These are phyloP conservation scores for Cryptomyrus ogoouensis DNA, from an alignment of 2,113 vertebrate species.

Conservation along the genomic window DNA sequence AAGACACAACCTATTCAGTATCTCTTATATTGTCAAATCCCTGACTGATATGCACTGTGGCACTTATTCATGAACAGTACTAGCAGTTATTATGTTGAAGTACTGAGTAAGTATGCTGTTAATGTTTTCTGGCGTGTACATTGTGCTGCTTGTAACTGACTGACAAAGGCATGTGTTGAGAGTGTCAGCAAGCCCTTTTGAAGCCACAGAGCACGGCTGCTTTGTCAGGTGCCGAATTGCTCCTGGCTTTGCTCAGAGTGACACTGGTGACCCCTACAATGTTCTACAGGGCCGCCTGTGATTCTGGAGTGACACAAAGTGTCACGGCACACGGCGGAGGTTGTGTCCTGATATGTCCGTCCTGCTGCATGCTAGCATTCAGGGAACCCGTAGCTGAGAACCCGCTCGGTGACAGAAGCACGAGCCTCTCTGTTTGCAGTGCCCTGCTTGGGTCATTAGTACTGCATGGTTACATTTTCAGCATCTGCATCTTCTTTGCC, in stretches of 20 bases:
- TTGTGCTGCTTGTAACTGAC: neutral
- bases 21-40: neutral
- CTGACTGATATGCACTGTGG: neutral
- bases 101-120: neutral
- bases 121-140: neutral
- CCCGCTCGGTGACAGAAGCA: neutral
- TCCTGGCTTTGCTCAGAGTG: neutral
- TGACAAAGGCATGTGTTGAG: neutral
- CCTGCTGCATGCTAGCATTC: neutral
- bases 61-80: neutral
- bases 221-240: neutral
- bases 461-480: neutral
- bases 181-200: neutral
- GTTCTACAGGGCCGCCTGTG: neutral
- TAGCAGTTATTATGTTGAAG: neutral
- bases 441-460: neutral
- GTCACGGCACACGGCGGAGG: neutral
- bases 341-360: neutral
- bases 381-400: neutral
- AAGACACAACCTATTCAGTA: neutral
- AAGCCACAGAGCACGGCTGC: neutral
- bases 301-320: neutral
- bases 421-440: neutral
- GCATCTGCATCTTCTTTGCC: neutral
- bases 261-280: neutral